Evolutionary conservation across 2,113 vertebrate species (phyloP).

Genomic region (Ploceus nigricollis): DNA sequence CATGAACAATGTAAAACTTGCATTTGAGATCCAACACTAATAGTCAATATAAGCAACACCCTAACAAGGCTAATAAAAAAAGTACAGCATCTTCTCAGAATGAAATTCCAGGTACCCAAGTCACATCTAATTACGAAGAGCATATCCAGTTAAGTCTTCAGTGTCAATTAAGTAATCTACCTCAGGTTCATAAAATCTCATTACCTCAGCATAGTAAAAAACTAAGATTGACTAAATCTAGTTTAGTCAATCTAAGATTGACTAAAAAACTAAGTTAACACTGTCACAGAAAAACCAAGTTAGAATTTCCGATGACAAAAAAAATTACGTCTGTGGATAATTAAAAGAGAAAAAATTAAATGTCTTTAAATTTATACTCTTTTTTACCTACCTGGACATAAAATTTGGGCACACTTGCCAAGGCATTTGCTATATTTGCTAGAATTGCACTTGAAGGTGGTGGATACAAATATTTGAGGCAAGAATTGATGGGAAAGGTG

Average conservation of each 20-base stretch:
- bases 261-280: no score
- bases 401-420: constrained; percentile 94
- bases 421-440: constrained; percentile 90
- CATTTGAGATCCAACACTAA: not conserved
- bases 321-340: not conserved
- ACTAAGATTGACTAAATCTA: not conserved
- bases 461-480: constrained; percentile 94
- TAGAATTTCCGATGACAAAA: not conserved
- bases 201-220: not conserved
- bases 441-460: constrained; percentile 88
- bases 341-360: not conserved
- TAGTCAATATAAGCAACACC: not conserved
- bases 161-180: not conserved
- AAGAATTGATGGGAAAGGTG: constrained; percentile 90
- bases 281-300: not conserved
- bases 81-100: not conserved
- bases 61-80: not conserved
- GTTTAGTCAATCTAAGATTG: no score
- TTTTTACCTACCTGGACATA: constrained; percentile 89
- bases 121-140: not conserved
- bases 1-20: not conserved
- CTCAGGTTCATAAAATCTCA: not conserved
- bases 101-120: not conserved
- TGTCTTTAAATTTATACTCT: not conserved
- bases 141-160: not conserved